These are phyloP conservation scores for Sebastes elongatus DNA, from an alignment of 2,797 vertebrate genomes.

Conservation along the genomic window DNA sequence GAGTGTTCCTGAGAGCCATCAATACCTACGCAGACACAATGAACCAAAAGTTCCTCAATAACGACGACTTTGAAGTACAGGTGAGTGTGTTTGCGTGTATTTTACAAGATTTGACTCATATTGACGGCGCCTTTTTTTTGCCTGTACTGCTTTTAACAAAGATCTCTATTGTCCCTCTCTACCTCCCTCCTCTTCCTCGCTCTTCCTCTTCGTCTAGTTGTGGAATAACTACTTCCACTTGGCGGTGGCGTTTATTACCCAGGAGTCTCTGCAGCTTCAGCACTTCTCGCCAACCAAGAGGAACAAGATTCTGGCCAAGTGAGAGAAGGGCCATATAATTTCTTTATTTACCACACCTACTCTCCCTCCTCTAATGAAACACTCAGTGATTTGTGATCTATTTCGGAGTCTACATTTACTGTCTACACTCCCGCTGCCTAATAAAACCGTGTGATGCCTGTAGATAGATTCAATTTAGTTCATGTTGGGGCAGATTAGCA, in stretches of 20 bases:
- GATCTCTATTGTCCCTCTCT: background rate
- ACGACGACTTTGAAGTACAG: constrained; percentile 95
- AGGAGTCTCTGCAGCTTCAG: constrained; percentile 97
- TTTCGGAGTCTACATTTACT: constrained; percentile 34
- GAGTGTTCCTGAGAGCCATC: constrained; percentile 96
- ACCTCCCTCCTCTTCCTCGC: background rate
- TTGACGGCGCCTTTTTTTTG: background rate
- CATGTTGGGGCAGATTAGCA: constrained; percentile 28
- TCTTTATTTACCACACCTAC: constrained; percentile 47
- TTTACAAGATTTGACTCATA: background rate
- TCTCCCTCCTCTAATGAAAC: constrained; percentile 41
- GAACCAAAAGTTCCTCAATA: constrained; percentile 96
- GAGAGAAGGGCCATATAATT: constrained; percentile 71
- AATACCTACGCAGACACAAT: constrained; percentile 97
- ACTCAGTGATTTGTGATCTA: constrained; percentile 54
- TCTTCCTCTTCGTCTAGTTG: constrained; percentile 79
- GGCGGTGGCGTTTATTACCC: constrained; percentile 98
- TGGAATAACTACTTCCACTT: constrained; percentile 99
- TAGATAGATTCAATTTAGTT: constrained; percentile 43
- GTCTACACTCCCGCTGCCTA: constrained; percentile 38
- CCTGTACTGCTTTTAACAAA: background rate
- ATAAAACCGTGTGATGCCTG: constrained; percentile 34
- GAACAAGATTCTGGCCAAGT: constrained; percentile 97
- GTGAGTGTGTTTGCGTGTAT: constrained; percentile 65
- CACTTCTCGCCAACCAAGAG: constrained; percentile 94